These are phyloP conservation scores for Spilogale gracilis DNA, from an alignment of 2,113 vertebrate species.

Conservation along the genomic window DNA sequence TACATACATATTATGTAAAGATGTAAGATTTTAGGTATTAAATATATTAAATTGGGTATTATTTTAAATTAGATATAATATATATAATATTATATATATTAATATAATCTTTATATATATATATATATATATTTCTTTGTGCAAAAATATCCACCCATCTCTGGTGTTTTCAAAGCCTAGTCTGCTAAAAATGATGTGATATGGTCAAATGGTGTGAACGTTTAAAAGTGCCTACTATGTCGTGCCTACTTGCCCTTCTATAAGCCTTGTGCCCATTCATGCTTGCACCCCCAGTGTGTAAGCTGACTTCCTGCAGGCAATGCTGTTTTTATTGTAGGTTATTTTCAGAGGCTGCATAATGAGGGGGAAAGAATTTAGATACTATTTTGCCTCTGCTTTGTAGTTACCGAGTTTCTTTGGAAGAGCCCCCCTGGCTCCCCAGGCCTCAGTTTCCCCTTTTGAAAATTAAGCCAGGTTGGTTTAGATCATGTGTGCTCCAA, in stretches of 20 bases:
- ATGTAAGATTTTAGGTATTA: background rate
- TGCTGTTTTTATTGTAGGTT: constrained; percentile 3
- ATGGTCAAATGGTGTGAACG: background rate
- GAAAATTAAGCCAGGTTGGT: background rate
- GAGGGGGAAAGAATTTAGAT: background rate
- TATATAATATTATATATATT: no score
- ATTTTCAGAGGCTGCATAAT: background rate
- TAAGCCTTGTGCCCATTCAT: background rate
- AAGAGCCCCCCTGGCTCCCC: background rate
- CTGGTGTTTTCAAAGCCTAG: background rate
- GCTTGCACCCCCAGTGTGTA: background rate
- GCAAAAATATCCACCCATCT: background rate
- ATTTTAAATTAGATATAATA: background rate
- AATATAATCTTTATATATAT: no score
- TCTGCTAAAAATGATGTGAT: background rate
- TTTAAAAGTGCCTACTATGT: background rate
- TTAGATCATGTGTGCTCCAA: background rate
- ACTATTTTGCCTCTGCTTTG: background rate
- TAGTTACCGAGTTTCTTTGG: background rate
- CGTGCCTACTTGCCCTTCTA: background rate
- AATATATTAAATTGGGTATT: background rate
- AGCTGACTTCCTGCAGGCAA: background rate
- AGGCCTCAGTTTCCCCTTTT: background rate
- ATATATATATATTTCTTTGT: background rate
- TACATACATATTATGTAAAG: background rate